These are phyloP conservation scores for Toxonevra muliebris DNA, from an alignment of 2,888 invertebrate species.

Conservation along the genomic window DNA sequence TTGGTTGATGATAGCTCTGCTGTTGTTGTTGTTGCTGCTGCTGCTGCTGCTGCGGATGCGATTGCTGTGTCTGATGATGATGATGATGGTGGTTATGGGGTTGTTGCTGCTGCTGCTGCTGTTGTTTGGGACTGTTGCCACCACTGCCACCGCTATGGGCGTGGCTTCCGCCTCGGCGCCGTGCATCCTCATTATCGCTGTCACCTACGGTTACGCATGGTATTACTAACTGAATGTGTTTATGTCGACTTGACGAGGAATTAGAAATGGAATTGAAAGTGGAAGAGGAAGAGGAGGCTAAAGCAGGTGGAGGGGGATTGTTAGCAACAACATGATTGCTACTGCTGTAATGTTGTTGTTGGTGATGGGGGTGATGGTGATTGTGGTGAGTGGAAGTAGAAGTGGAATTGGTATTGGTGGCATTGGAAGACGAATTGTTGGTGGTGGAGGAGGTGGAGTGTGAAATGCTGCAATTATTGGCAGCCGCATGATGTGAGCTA, in stretches of 20 bases:
- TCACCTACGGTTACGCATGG: constrained; percentile 83
- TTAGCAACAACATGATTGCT: constrained; percentile 32
- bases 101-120: constrained; percentile 25
- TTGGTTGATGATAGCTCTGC: constrained; percentile 51
- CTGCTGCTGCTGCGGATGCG: constrained; percentile 44
- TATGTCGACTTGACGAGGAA: constrained; percentile 44
- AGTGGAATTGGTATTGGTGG: constrained; percentile 61
- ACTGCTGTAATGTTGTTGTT: constrained; percentile 34
- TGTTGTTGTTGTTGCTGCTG: constrained; percentile 45
- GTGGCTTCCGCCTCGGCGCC: constrained; percentile 59
- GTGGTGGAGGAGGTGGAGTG: constrained; percentile 47
- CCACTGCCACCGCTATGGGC: constrained; percentile 50
- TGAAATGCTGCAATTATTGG: constrained; percentile 37
- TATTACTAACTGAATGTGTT: constrained; percentile 76
- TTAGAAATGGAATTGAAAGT: no score
- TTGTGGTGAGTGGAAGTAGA: constrained; percentile 59
- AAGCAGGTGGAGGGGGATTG: constrained; percentile 29
- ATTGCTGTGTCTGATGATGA: constrained; percentile 52
- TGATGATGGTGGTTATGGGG: constrained; percentile 36
- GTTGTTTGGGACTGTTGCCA: constrained; percentile 24
- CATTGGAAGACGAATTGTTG: constrained; percentile 51
- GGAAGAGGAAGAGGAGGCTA: constrained; percentile 41
- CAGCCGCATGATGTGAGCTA: constrained; percentile 31
- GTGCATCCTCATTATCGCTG: constrained; percentile 76
- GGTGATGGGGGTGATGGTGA: constrained; percentile 41